Evolutionary conservation across 2,113 vertebrate species (phyloP).

Genomic region (Pogonocichla stellata): DNA sequence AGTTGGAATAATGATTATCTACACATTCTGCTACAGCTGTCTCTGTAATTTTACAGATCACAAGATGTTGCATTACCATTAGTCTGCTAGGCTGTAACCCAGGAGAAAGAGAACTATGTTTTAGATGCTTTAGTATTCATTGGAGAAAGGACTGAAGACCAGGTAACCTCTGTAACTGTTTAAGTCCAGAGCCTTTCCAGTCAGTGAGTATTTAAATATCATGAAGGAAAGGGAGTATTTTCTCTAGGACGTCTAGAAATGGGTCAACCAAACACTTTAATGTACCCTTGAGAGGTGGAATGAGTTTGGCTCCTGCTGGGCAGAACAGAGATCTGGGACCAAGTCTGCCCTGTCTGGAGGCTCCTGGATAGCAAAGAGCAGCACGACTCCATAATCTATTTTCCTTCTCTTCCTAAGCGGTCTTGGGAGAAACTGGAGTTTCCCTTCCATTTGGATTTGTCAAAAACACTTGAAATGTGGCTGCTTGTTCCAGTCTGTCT

Average conservation of each 20-base stretch:
- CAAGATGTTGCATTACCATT: neutral
- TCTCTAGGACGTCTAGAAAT: slow-evolving; percentile 15
- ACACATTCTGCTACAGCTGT: neutral
- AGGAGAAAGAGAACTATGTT: neutral
- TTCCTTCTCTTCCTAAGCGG: neutral
- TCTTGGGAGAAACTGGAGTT: neutral
- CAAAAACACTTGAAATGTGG: neutral
- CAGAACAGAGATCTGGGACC: neutral
- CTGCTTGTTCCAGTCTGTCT: neutral
- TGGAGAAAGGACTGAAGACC: slow-evolving; percentile 12
- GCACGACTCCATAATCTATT: neutral
- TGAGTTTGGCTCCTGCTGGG: neutral
- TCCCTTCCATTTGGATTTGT: neutral
- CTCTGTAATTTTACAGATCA: slow-evolving; percentile 25
- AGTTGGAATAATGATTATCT: slow-evolving; percentile 25
- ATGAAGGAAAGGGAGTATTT: neutral
- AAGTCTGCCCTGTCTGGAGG: neutral
- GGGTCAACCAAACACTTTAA: neutral
- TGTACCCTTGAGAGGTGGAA: neutral
- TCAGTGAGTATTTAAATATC: slow-evolving; percentile 31
- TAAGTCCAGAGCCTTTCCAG: neutral
- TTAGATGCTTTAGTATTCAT: slow-evolving; percentile 43
- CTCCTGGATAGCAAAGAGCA: neutral
- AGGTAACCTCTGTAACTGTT: slow-evolving; percentile 4
- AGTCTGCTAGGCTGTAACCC: neutral